Conservation (phyloP, 2,888 invertebrate genomes). For the Acleris sparsana region DNA sequence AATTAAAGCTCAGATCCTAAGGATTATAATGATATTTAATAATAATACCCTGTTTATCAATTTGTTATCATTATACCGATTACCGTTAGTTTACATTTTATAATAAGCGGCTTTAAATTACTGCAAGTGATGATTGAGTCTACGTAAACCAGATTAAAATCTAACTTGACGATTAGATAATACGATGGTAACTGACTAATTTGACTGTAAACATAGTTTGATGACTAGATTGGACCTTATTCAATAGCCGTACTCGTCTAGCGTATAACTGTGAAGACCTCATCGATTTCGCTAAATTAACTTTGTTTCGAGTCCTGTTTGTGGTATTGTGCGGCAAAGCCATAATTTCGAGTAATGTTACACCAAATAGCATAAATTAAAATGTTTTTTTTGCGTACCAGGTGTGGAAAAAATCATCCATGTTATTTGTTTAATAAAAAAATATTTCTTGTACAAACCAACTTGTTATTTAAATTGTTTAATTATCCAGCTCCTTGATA, state of each 20-base stretch:
- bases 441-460: too few relatives aligned
- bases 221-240: too few relatives aligned
- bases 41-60: too few relatives aligned
- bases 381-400: not conserved
- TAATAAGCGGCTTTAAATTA: not conserved
- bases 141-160: conserved; percentile 1
- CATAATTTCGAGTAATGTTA: conserved; percentile 34
- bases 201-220: too few relatives aligned
- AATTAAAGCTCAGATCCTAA: too few relatives aligned
- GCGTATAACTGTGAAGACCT: conserved; percentile 77
- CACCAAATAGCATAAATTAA: not conserved
- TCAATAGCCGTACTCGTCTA: conserved; percentile 82
- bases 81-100: not conserved
- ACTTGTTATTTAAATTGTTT: too few relatives aligned
- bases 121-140: conserved; percentile 11
- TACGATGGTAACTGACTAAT: conserved; percentile 22
- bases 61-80: too few relatives aligned
- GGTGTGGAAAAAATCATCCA: too few relatives aligned
- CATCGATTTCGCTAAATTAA: conserved; percentile 85
- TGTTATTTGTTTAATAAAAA: too few relatives aligned
- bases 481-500: not conserved
- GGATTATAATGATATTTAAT: too few relatives aligned
- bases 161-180: not conserved
- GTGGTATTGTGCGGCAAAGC: conserved; percentile 79
- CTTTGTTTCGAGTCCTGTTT: conserved; percentile 88